Conservation (phyloP, 2,113 vertebrate genomes). For the Ammodytes marinus region DNA sequence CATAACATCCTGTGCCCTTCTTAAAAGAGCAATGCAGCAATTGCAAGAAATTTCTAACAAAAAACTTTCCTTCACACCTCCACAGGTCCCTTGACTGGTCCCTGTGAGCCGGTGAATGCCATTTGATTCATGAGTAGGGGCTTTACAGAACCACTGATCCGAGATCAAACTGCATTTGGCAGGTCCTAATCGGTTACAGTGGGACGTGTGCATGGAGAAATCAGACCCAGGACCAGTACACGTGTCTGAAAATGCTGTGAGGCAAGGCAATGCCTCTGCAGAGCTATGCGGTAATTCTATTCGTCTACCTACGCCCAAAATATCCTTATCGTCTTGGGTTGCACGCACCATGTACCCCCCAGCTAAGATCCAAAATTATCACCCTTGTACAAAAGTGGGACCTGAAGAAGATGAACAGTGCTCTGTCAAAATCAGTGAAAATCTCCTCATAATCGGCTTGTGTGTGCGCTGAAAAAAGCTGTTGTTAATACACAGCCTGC, state of each 20-base stretch:
- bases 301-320: constrained; percentile 46
- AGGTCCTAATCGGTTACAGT: constrained; percentile 59
- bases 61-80: constrained; percentile 48
- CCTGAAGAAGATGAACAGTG: constrained; percentile 1
- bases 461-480: too few species aligned
- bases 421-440: too few species aligned
- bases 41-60: constrained; percentile 33
- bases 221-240: constrained; percentile 45
- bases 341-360: constrained; percentile 23
- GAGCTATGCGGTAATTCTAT: constrained; percentile 62
- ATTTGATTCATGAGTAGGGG: constrained; percentile 45
- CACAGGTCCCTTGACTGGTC: constrained; percentile 35
- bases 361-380: constrained; percentile 49
- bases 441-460: too few species aligned
- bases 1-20: constrained; percentile 39
- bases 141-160: constrained; percentile 64
- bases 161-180: constrained; percentile 58
- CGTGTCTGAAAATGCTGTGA: constrained; percentile 46
- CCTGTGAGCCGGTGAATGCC: constrained; percentile 38
- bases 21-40: constrained; percentile 32
- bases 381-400: constrained; percentile 6
- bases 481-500: too few species aligned
- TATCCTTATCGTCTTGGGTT: constrained; percentile 56
- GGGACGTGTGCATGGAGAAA: constrained; percentile 45
- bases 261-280: constrained; percentile 42